Evolutionary conservation across 2,113 vertebrate species (phyloP), one percentile per base, ranked within the genome.

Genomic region (Ciconia stormi): DNA sequence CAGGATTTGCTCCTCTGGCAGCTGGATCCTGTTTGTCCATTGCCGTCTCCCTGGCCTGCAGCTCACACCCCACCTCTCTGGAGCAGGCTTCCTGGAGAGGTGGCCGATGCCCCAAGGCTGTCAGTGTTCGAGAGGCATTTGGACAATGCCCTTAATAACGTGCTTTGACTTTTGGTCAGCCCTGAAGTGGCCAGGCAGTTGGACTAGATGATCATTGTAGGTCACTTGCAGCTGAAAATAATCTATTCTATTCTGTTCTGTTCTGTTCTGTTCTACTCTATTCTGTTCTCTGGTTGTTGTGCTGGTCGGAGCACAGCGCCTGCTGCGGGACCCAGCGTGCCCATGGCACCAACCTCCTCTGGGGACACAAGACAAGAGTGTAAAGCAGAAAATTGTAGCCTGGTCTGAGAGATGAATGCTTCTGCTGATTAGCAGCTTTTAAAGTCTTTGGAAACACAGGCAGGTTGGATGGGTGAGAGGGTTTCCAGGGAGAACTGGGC

Each of bases 21-120:
- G 95, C 97, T 97, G 97, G 96, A 97, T 97, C 91, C 73, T 96
- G 95, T 95, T 97, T 97, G 96, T 82, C 97, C 95, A 78, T 78
- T 2, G 1, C 38, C 6, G 7, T 61, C 46, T 59, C 80, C 49
- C 61, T 16, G 73, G 76, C 29, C 78, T 36, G 71, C 82, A 42
- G 71, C 65, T 93, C 74, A 29, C 42, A 65, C 46, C 53, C 82
- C 59, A 26, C 5, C 5, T 49, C 69, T 40, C 87, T 1, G 6
- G 42, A 67, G 38, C 44, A 38, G 90, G 18, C 56, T 89, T 79
- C 26, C 55, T 11, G 13, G 61, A 25, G 82, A 34, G 66, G 38
- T 8, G 44, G 13, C 32, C 1, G 0, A 7, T 56, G 67, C 30
- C 59, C 19, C 2, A 3, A 1, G 17, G 3, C 42, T 36, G 34